Conservation (phyloP, 1,140 invertebrate species). For the Bombyx mandarina region DNA sequence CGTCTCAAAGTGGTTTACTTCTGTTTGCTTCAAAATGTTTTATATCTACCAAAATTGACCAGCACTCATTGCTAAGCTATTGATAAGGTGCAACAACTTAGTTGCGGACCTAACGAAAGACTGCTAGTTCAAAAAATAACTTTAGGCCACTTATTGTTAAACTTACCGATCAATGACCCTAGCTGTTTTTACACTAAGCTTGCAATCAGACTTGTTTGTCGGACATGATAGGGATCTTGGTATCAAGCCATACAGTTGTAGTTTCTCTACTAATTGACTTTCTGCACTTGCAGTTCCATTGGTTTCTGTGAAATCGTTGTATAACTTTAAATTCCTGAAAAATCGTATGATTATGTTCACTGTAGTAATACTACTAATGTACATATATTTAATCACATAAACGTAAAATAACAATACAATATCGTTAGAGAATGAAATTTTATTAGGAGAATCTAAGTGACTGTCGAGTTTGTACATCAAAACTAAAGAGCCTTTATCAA, state of each 20-base stretch:
- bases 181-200: slow-evolving; percentile 37
- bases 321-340: slow-evolving; percentile 49
- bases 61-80: too few species aligned
- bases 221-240: slow-evolving; percentile 34
- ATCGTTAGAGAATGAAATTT: slow-evolving; percentile 5
- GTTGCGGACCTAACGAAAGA: too few species aligned
- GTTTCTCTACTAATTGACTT: slow-evolving; percentile 30
- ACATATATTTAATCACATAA: too few species aligned
- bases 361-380: too few species aligned
- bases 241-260: slow-evolving; percentile 41
- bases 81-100: too few species aligned
- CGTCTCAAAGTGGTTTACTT: too few species aligned
- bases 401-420: too few species aligned
- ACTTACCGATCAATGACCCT: slow-evolving; percentile 52
- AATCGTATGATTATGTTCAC: too few species aligned
- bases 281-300: slow-evolving; percentile 31
- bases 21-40: too few species aligned
- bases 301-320: slow-evolving; percentile 30
- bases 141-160: not conserved
- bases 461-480: too few species aligned
- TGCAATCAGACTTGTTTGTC: slow-evolving; percentile 30
- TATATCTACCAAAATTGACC: too few species aligned
- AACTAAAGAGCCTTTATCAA: too few species aligned
- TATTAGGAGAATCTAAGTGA: not conserved
- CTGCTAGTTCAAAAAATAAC: not conserved